phyloP scores from a whole-genome alignment of 2,113 vertebrate species.

The Clarias batrachus region DNA sequence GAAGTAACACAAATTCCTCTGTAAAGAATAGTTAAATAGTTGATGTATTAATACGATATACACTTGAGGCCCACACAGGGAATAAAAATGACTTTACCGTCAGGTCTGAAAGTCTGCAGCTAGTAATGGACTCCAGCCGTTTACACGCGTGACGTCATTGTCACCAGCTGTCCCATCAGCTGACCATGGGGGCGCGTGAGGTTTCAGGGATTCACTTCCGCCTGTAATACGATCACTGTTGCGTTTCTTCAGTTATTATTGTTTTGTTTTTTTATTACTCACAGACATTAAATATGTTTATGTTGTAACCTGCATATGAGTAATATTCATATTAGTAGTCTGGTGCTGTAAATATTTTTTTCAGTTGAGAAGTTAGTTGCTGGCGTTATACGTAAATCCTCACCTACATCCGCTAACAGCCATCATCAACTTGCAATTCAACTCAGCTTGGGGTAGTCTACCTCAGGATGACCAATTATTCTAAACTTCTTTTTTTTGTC shows the following conservation, averaged over 20 bases:
- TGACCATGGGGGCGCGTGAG: not conserved
- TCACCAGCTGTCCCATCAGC: constrained; percentile 22
- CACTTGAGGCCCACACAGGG: not conserved
- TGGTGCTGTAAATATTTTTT: not conserved
- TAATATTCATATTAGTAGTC: not conserved
- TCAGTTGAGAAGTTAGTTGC: not conserved
- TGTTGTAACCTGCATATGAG: no score
- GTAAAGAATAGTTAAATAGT: not conserved
- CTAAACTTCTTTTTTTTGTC: no score
- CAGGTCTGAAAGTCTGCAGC: not conserved
- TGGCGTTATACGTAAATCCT: not conserved
- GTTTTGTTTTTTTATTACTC: no score
- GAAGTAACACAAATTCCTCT: not conserved
- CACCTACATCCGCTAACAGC: not conserved
- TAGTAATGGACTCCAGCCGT: not conserved
- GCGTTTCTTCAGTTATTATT: not conserved
- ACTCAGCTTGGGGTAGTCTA: not conserved
- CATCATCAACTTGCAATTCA: not conserved
- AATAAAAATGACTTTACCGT: constrained; percentile 14
- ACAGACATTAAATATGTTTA: not conserved
- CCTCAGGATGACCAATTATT: no score
- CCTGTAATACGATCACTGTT: not conserved
- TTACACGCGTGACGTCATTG: constrained; percentile 23
- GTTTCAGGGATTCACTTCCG: not conserved
- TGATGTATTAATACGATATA: not conserved